Evolutionary conservation across 2,888 invertebrate genomes (phyloP), one percentile per base, ranked within the genome.

Genomic region (Chalcosyrphus nemorum): DNA sequence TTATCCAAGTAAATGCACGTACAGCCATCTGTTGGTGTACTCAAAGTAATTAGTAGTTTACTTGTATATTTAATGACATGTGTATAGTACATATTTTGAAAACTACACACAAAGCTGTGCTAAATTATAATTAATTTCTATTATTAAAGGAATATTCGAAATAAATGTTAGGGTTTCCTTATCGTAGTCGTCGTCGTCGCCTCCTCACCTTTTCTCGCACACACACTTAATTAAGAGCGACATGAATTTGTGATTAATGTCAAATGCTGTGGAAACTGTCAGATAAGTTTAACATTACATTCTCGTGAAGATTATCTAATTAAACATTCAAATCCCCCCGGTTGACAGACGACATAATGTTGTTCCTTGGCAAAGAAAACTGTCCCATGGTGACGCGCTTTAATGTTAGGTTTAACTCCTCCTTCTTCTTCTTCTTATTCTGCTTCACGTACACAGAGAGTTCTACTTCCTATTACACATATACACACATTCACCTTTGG

Each of bases 61-160:
- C n/a, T 19, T 7, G 2, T n/a, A n/a, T n/a, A n/a, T n/a, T n/a
- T n/a, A n/a, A n/a, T 11, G 15, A 45, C 32, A 27, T 19, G 63
- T 29, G 13, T 35, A 29, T 3, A 9, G 13, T 35, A 29, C 7
- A 9, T 4, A 13, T 43, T n/a, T 13, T 13, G 13, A 11, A 13
- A 57, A 43, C 32, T 21, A 21, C 0, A 32, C 70, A 61, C 32
- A 6, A 13, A 13, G 52, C 63, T 47, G 3, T n/a, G 41, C 50
- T 70, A 70, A 70, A 70, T 38, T 17, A 24, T 57, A 50, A 71
- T 71, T 71, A 71, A 71, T 50, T 29, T 71, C 59, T 7, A 71
- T 71, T 71, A 71, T 71, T 71, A 17, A 71, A 7, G 47, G n/a
- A 38, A 71, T n/a, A n/a, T 29, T 43, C 17, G 9, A 15, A 32